phyloP scores from a whole-genome alignment of 2,888 invertebrate species.

The Diarsia rubi region DNA sequence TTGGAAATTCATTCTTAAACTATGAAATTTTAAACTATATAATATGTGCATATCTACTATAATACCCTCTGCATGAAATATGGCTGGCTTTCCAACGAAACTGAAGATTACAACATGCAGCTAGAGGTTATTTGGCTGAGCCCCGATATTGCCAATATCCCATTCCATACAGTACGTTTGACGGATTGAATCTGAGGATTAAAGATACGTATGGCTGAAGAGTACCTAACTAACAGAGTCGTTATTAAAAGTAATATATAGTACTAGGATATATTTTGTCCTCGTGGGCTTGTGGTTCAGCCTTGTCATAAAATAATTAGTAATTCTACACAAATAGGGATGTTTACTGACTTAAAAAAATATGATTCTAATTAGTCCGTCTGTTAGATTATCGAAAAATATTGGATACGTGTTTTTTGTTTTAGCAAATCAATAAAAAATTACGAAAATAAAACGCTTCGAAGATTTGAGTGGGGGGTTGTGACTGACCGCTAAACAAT shows the following conservation, averaged over 20 bases:
- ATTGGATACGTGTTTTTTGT: too few species aligned
- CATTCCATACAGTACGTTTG: slow-evolving; percentile 5
- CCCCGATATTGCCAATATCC: slow-evolving; percentile 47
- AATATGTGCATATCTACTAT: background rate
- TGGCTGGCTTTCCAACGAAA: background rate
- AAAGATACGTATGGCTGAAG: background rate
- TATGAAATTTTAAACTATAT: too few species aligned
- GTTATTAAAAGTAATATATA: background rate
- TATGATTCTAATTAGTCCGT: too few species aligned
- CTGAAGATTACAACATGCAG: slow-evolving; percentile 4
- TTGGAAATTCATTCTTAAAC: too few species aligned
- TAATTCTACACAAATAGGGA: too few species aligned
- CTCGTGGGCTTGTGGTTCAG: background rate
- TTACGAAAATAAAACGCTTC: too few species aligned
- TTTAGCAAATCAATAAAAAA: too few species aligned
- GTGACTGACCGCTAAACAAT: too few species aligned
- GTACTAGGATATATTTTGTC: background rate
- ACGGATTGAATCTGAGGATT: slow-evolving; percentile 6
- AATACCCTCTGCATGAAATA: slow-evolving; percentile 1
- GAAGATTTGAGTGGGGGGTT: too few species aligned
- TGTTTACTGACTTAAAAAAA: too few species aligned
- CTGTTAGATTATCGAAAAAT: too few species aligned
- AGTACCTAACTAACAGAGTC: background rate
- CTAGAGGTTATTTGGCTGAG: slow-evolving; percentile 35
- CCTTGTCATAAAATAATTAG: background rate